Base-by-base conservation (phyloP, 2,113 vertebrate species). In the Phycodurus eques region DNA sequence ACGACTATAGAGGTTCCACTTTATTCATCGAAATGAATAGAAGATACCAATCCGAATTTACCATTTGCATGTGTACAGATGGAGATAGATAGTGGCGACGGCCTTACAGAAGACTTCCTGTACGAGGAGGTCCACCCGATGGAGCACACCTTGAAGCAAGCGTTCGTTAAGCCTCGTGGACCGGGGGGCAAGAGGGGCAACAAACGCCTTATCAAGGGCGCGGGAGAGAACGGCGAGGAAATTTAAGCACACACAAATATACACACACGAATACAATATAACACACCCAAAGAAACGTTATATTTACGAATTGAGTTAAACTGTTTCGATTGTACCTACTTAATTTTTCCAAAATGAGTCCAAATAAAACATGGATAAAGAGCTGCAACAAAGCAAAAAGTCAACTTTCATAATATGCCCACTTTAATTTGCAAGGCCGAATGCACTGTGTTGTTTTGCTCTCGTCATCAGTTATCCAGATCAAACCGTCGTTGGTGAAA, bases 81-180 rank as follows among this genome's bases (percentile, higher is more conserved):
- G 2, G 98, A 99, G 92, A 98, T 97, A 8, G 98, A 95, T 0
- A 94, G 94, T 0, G 98, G 98, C 0, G 94, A 95, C 0, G 94
- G 96, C 79, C 92, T 99, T 87, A 98, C 97, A 0, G 94, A 96
- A 0, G 95, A 98, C 72, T 98, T 98, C 87, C 92, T 99, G 70
- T 98, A 98, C 0, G 97, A 99, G 2, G 98, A 98, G 86, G 96
- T 99, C 44, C 97, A 99, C 83, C 98, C 97, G 17, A 98, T 97
- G 85, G 96, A 98, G 77, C 96, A 98, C 0, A 95, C 96, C 80
- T 93, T 96, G 86, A 98, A 95, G 88, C 96, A 98, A 92, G 96
- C 93, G 60, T 99, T 99, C 19, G 90, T 95, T 89, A 99, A 98
- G 92, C 97, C 98, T 81, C 95, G 93, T n/a, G 97, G 96, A 72